phyloP scores from a whole-genome alignment of 2,113 vertebrate species.

The Todiramphus chloris region DNA sequence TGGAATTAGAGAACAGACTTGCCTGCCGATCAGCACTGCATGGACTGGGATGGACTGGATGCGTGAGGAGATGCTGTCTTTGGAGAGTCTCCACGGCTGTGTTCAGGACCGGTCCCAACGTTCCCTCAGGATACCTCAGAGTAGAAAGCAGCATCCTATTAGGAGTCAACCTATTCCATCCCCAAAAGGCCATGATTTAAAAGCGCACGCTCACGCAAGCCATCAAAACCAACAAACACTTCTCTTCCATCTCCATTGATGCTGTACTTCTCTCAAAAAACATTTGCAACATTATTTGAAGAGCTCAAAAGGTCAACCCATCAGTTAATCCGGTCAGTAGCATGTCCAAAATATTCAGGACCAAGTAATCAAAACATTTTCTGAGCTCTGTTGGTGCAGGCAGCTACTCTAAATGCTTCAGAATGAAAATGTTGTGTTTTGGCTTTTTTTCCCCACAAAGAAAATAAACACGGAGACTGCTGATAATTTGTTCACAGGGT shows the following conservation, averaged over 20 bases:
- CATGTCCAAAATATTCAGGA: not conserved
- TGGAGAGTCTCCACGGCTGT: not conserved
- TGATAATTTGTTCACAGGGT: not conserved
- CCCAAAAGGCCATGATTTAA: not conserved
- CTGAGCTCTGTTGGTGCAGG: not conserved
- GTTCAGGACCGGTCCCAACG: not conserved
- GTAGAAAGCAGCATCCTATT: not conserved
- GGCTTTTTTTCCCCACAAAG: not conserved
- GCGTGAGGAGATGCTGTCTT: rapidly evolving
- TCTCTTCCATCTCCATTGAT: not conserved
- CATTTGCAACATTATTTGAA: not conserved
- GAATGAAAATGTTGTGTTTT: not conserved
- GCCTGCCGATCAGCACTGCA: rapidly evolving
- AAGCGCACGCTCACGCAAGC: not conserved
- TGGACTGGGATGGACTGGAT: rapidly evolving
- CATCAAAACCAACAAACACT: not conserved
- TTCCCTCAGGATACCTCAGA: not conserved
- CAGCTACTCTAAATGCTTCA: not conserved
- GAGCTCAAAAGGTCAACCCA: not conserved
- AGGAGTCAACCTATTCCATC: not conserved
- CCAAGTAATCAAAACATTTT: not conserved
- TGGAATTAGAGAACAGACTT: not conserved
- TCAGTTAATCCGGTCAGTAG: not conserved
- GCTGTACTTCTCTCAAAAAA: not conserved
- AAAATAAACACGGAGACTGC: not conserved